Evolutionary conservation across 2,888 invertebrate species (phyloP).

Genomic region (Amphipoea oculea): DNA sequence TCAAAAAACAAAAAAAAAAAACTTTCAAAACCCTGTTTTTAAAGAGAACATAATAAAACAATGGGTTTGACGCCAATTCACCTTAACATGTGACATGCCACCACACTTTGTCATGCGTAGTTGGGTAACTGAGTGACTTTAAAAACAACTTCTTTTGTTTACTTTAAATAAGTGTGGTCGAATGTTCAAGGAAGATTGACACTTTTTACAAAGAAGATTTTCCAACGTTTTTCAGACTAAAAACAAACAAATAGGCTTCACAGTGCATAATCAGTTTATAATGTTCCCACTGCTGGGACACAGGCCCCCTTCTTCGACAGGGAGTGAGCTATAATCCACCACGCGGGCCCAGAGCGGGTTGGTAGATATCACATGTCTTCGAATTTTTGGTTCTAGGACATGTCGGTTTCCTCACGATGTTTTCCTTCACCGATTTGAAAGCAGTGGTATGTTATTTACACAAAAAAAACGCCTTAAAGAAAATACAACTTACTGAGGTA

Average conservation of each 20-base stretch:
- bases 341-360: background rate
- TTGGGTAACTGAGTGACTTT: conserved; percentile 31
- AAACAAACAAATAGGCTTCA: background rate
- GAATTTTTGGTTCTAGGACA: too few relatives aligned
- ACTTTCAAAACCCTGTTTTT: conserved; percentile 40
- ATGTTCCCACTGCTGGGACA: background rate
- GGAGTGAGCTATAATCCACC: background rate
- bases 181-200: background rate
- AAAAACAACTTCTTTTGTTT: conserved; percentile 30
- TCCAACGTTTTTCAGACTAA: background rate
- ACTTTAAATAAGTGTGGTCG: conserved; percentile 3
- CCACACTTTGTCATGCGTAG: conserved; percentile 47
- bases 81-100: conserved; percentile 14
- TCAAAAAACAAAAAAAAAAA: background rate
- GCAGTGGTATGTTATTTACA: too few relatives aligned
- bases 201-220: background rate
- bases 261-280: background rate
- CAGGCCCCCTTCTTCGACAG: background rate
- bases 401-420: background rate
- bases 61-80: conserved; percentile 34
- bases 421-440: background rate
- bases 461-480: too few relatives aligned
- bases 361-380: background rate
- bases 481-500: too few relatives aligned
- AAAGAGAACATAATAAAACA: conserved; percentile 47